Base-by-base conservation (phyloP, 2,888 invertebrate species). In the Lacanobia oleracea region DNA sequence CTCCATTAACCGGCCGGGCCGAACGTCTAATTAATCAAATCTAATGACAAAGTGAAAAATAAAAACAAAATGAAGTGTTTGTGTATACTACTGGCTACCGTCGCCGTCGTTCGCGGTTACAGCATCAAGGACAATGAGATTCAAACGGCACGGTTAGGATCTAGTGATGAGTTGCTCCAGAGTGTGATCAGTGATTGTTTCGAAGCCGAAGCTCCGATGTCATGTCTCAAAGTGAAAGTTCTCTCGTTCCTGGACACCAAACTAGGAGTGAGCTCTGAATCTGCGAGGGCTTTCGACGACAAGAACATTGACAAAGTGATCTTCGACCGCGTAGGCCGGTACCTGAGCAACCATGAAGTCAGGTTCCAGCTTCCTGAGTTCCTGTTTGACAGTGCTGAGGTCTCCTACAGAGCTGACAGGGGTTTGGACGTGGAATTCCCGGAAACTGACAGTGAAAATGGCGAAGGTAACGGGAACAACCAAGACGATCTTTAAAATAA, bases 141-240 rank as follows among this genome's bases (percentile, higher is more conserved):
- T 66, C 94, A 96, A 72, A 95, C 96, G 54, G 95, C 96, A 57
- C 95, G 97, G 77, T 96, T 97, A 86, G 91, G 94, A 86, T 96
- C 96, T 81, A 97, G 97, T 91, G 97, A 97, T 86, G 97, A 97
- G 91, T 94, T 98, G 61, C 96, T 98, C 85, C 96, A 97, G 73
- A 96, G 97, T 89, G 97, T 97, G 87, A 96, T 98, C 86, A 97
- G 97, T 94, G 97, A 97, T 90, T 98, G 98, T 95, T 97, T 97
- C 90, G 96, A 96, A 84, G 96, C 96, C 62, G 96, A 97, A 76
- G 97, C 97, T 10, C 97, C 98, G 91, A 97, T 97, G 91, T 95
- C 96, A 61, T 98, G 98, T 88, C 96, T 98, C 84, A 98, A 98
- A 94, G 97, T 97, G 92, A 97, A 98, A 94, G 97, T 98, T 87